Base-by-base conservation (phyloP, 2,888 invertebrate species). In the Desoria tigrina region DNA sequence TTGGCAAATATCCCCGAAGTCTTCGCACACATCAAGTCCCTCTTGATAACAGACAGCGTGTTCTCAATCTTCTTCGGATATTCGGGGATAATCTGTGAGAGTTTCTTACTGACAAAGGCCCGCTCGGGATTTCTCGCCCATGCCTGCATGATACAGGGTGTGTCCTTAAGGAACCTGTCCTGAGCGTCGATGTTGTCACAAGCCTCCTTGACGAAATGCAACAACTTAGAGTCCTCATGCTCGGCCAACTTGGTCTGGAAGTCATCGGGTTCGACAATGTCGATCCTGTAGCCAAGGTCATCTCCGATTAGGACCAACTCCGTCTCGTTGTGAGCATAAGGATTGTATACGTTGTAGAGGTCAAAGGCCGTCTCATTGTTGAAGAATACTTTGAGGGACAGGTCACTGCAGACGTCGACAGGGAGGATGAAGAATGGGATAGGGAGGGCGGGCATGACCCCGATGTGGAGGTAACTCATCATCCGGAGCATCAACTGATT, bases 401-500 rank as follows among this genome's bases (percentile, higher is more conserved):
- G 42, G 9, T 27, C 39, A 6, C 63, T 65, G 14, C 63, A 61
- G 1, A 61, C 23, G 39, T 69, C 69, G 1, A 69, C 64, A 14
- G 69, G 69, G 2, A 69, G 28, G 3, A 66, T 26, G 16, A 66
- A 53, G 16, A 61, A 53, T 1, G 66, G 66, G 3, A 59, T 26
- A 4, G 69, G 69, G 18, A 63, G n/a, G n/a, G 39, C 51, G 0
- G 68, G 68, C 54, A 66, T 63, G 0, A 60, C 37, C 2, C 69
- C 66, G 21, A 66, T 28, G 27, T 69, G 56, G 42, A 69, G 63
- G 28, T 61, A 66, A 27, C 63, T 63, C 24, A 66, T 51, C 23
- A 69, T 39, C 28, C 66, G 42, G 1, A 66, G 7, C 69, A 69
- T 66, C 9, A 69, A 39, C 21, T 69, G 69, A 58, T 69, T 69